Evolutionary conservation across 2,888 invertebrate genomes (phyloP).

Genomic region (Chrysomela aeneicollis): DNA sequence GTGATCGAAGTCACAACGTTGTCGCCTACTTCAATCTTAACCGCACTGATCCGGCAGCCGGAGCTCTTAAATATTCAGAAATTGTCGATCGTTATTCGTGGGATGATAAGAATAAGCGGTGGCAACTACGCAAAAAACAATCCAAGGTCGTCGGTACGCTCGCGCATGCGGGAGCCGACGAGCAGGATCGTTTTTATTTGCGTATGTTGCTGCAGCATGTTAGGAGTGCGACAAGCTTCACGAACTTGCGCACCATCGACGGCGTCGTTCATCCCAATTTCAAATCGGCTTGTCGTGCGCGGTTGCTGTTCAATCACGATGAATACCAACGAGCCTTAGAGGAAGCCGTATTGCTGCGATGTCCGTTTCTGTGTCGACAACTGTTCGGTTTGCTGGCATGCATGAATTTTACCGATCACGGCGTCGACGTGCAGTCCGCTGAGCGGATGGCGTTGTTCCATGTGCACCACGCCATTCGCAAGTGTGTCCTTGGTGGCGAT

Average conservation of each 20-base stretch:
- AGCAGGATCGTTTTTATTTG: background rate
- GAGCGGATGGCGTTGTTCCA: background rate
- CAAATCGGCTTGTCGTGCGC: background rate
- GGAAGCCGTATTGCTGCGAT: background rate
- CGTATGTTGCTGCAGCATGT: background rate
- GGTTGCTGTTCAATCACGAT: background rate
- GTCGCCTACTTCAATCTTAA: too few relatives aligned
- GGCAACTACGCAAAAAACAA: too few relatives aligned
- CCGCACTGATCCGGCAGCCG: too few relatives aligned
- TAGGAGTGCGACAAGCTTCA: background rate
- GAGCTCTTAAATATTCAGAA: too few relatives aligned
- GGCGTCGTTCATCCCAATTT: too few relatives aligned
- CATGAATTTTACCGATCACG: background rate
- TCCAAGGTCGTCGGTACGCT: too few relatives aligned
- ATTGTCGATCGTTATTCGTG: too few relatives aligned
- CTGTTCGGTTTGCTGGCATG: background rate
- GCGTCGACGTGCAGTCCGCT: background rate
- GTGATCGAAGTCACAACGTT: too few relatives aligned
- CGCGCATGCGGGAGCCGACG: too few relatives aligned
- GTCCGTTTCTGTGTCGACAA: background rate
- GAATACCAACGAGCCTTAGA: background rate
- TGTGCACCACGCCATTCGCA: background rate
- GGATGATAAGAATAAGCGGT: too few relatives aligned
- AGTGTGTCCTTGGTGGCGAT: background rate
- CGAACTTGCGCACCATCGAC: background rate